phyloP scores from a whole-genome alignment of 2,113 vertebrate genomes.

The Urocolius indicus region DNA sequence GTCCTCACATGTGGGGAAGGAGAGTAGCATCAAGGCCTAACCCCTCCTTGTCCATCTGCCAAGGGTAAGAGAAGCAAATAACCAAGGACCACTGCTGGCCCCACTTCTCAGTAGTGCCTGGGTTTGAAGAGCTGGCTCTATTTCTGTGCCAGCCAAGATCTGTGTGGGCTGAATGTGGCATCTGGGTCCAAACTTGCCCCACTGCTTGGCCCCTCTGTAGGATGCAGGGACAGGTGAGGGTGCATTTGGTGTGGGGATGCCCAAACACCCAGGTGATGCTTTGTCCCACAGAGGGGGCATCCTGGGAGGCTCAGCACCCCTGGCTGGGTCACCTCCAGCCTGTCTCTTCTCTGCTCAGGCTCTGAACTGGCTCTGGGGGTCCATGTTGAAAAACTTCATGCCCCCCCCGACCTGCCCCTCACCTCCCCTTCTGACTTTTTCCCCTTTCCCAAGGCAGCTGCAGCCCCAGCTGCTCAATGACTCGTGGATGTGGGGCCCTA shows the following conservation, averaged over 20 bases:
- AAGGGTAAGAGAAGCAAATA: neutral
- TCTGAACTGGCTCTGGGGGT: neutral
- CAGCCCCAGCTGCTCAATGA: neutral
- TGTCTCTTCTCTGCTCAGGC: neutral
- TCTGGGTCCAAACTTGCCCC: neutral
- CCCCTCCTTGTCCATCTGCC: rapidly evolving
- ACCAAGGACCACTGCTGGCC: rapidly evolving
- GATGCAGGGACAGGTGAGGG: neutral
- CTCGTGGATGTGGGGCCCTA: neutral
- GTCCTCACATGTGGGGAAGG: rapidly evolving
- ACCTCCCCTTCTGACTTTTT: neutral
- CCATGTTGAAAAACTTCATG: rapidly evolving
- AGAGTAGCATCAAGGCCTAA: neutral
- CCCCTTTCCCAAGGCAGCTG: neutral
- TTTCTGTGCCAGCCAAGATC: neutral
- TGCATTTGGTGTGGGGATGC: neutral
- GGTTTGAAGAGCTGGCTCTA: neutral
- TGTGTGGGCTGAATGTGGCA: neutral
- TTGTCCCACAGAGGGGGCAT: neutral
- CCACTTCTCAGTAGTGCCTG: neutral
- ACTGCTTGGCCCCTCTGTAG: neutral
- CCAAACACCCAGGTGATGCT: rapidly evolving
- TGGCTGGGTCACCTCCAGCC: neutral
- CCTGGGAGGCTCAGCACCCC: neutral
- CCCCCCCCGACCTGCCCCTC: too few relatives aligned